Conservation (phyloP, 30 jellyfish, hydroid and myxozoan species). For the Turritopsis dohrnii region DNA sequence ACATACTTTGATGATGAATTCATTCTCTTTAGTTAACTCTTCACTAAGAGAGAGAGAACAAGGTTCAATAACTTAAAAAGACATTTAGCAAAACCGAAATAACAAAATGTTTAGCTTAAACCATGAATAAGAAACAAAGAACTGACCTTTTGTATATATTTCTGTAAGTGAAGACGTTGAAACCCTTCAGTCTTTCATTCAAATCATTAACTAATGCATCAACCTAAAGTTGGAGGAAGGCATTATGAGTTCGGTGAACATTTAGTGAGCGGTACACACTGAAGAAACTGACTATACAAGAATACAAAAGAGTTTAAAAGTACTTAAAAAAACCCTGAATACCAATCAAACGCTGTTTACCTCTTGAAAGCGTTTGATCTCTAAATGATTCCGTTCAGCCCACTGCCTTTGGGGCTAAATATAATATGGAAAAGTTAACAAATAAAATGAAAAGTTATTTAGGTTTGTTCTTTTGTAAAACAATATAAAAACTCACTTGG, state of each 20-base stretch:
- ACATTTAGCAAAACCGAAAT: too few species aligned
- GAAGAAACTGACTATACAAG: too few species aligned
- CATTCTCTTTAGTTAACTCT: slow-evolving; percentile 21
- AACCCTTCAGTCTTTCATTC: slow-evolving; percentile 26
- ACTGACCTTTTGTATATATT: slow-evolving; percentile 15
- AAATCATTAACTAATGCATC: slow-evolving; percentile 55
- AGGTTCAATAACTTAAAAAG: not conserved
- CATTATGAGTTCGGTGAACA: too few species aligned
- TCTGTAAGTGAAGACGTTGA: slow-evolving; percentile 29
- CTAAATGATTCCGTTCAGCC: slow-evolving; percentile 65
- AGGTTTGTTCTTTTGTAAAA: not conserved
- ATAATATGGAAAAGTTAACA: slow-evolving; percentile 13
- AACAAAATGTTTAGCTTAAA: too few species aligned
- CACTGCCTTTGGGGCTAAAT: slow-evolving; percentile 61
- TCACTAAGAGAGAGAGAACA: not conserved
- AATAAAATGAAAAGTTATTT: not conserved
- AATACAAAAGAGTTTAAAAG: too few species aligned
- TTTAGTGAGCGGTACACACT: too few species aligned
- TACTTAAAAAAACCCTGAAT: too few species aligned
- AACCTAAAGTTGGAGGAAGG: slow-evolving; percentile 33
- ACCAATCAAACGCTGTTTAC: too few species aligned
- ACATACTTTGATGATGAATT: slow-evolving; percentile 17
- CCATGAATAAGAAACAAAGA: not conserved
- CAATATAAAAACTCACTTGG: slow-evolving; percentile 26
- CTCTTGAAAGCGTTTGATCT: slow-evolving; percentile 38